Percentiles rank a stretch among this genome's conserved stretches.
These are phyloP conservation scores for Gerris lacustris DNA, from an alignment of 2,888 invertebrate genomes.

Conservation along the genomic window DNA sequence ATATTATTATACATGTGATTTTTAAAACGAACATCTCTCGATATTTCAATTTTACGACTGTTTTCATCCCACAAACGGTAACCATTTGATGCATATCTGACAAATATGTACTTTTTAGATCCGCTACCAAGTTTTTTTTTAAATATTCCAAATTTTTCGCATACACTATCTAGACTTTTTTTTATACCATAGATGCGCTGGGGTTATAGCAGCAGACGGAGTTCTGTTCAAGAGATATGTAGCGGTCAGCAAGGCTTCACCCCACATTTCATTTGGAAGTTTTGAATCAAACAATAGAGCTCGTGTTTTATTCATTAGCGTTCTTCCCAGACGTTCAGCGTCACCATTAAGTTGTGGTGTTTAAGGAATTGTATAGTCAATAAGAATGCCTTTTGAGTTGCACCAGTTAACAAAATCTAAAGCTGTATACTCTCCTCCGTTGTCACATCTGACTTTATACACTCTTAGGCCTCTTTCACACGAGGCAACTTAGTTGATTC, in stretches of 20 bases:
- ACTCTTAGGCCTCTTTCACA: too few relatives aligned
- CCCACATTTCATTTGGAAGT: constrained; percentile 31
- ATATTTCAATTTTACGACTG: constrained; percentile 23
- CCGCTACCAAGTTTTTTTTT: constrained; percentile 32
- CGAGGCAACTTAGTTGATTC: too few relatives aligned
- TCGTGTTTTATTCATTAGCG: constrained; percentile 29
- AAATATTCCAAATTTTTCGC: constrained; percentile 28
- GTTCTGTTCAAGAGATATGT: constrained; percentile 32
- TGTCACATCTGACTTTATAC: constrained; percentile 10
- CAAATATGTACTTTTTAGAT: constrained; percentile 29
- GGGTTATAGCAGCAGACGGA: constrained; percentile 28
- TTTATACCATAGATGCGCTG: constrained; percentile 31
- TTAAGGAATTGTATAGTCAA: constrained; percentile 24
- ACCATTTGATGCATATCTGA: constrained; percentile 28
- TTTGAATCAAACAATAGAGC: constrained; percentile 30
- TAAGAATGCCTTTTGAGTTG: constrained; percentile 21
- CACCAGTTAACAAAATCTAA: constrained; percentile 21
- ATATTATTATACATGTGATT: too few relatives aligned
- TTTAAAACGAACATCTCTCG: constrained; percentile 23
- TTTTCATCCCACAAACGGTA: constrained; percentile 29
- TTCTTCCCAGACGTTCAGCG: constrained; percentile 25
- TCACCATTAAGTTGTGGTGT: constrained; percentile 24
- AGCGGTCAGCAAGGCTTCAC: constrained; percentile 32
- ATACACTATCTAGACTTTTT: constrained; percentile 30
- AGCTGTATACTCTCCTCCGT: constrained; percentile 14